Evolutionary conservation across 2,797 vertebrate species (phyloP), one percentile per base, ranked within the genome.

Genomic region (Psittacula echo): DNA sequence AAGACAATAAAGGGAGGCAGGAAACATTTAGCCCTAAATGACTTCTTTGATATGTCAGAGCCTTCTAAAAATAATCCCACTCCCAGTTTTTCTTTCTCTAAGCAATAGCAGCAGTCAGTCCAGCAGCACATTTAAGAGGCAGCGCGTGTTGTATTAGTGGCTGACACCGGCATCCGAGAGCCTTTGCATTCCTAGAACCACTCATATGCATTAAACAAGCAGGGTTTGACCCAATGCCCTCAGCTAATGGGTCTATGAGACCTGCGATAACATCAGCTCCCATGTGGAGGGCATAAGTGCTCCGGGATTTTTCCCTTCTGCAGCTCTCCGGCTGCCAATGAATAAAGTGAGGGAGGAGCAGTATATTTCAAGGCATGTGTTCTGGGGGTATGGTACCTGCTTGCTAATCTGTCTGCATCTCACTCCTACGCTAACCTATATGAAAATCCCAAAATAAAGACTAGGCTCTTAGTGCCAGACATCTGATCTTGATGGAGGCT

Each of bases 31-130:
- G 87, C 83, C 85, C 95, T 94, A 76, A 96, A 96, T 48, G 50
- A 54, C 68, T 83, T 26, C 89, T 72, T 48, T 11, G 41, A 58
- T 75, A 26, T 87, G 90, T 73, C 95, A 83, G 60, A 82, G 50
- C 53, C 84, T 85, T 94, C 96, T 95, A 95, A 94, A 91, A 95
- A 96, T 94, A 95, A 94, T 90, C 80, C 85, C 85, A 7, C 82
- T 78, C 47, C 47, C 3, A 47, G 95, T 78, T 92, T 92, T 87
- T 54, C 37, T 80, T 85, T 23, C 83, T 67, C 13, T 3, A 42
- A 87, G 94, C 87, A 12, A 5, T 32, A 65, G 29, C 4, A 1
- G 15, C 82, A 23, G 10, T 10, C 1, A 41, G 85, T 78, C 71
- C 37, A 4, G 34, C n/a, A 60, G 66, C 83, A 16, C 54, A 27